These are phyloP conservation scores for Melanostoma scalare DNA, from an alignment of 2,888 invertebrate species.

Conservation along the genomic window DNA sequence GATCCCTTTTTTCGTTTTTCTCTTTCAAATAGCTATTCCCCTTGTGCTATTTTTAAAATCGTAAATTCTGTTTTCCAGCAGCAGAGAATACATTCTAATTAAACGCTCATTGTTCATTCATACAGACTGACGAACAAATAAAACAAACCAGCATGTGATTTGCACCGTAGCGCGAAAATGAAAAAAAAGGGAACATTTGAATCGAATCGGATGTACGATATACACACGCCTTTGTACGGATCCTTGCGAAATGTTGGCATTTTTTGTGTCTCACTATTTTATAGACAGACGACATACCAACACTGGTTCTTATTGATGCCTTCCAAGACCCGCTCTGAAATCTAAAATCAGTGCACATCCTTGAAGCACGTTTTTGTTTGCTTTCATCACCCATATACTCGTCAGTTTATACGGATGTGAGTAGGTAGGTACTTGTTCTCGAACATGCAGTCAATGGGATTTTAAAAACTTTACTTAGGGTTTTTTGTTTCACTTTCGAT, in stretches of 20 bases:
- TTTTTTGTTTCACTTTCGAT: slow-evolving; percentile 45
- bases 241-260: slow-evolving; percentile 18
- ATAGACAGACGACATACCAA: slow-evolving; percentile 10
- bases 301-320: slow-evolving; percentile 40
- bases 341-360: slow-evolving; percentile 50
- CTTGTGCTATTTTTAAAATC: slow-evolving; percentile 56
- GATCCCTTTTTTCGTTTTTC: slow-evolving; percentile 17
- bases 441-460: slow-evolving; percentile 13
- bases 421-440: not conserved
- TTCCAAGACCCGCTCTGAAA: slow-evolving; percentile 38
- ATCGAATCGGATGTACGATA: slow-evolving; percentile 12
- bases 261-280: slow-evolving; percentile 2
- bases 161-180: slow-evolving; percentile 35
- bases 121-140: slow-evolving; percentile 49
- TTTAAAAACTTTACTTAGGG: slow-evolving; percentile 29
- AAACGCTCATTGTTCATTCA: slow-evolving; percentile 64
- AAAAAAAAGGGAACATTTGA: slow-evolving; percentile 21
- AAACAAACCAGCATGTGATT: slow-evolving; percentile 67
- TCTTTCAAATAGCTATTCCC: slow-evolving; percentile 4
- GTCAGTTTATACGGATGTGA: not conserved
- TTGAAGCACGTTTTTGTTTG: slow-evolving; percentile 39
- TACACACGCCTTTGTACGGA: slow-evolving; percentile 5
- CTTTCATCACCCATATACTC: slow-evolving; percentile 14
- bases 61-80: slow-evolving; percentile 18
- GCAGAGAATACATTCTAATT: slow-evolving; percentile 59